phyloP scores from a whole-genome alignment of 2,888 invertebrate genomes.

The Sturmia bella region DNA sequence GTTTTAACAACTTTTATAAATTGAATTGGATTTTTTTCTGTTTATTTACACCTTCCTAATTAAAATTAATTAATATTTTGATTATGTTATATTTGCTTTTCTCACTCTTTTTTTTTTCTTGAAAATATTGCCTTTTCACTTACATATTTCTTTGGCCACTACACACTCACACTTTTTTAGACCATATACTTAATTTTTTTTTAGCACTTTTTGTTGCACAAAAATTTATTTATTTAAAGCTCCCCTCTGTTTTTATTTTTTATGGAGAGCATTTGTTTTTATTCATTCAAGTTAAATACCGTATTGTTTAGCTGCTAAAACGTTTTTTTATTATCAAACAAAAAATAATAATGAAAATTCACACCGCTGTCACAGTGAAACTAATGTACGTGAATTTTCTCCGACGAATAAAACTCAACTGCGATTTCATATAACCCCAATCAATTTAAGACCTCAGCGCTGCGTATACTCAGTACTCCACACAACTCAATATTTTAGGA shows the following conservation, averaged over 20 bases:
- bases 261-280: not conserved
- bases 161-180: constrained; percentile 46
- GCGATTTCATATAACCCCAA: constrained; percentile 54
- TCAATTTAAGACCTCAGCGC: constrained; percentile 48
- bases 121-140: constrained; percentile 41
- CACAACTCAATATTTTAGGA: not conserved
- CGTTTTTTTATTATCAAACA: constrained; percentile 42
- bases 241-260: not conserved
- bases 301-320: constrained; percentile 26
- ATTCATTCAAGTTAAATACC: constrained; percentile 15
- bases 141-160: constrained; percentile 47
- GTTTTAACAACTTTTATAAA: constrained; percentile 9
- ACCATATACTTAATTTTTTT: constrained; percentile 59
- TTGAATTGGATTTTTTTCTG: not conserved
- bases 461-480: constrained; percentile 28
- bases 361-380: constrained; percentile 39
- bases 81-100: constrained; percentile 25
- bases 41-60: constrained; percentile 12
- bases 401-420: constrained; percentile 68
- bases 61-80: constrained; percentile 28
- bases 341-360: constrained; percentile 53
- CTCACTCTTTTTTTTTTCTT: constrained; percentile 7
- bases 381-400: constrained; percentile 59
- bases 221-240: not conserved
- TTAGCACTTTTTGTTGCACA: constrained; percentile 44